Percentiles rank a stretch among this genome's conserved stretches.
Conservation (phyloP, 1,140 invertebrate species). For the Zaprionus vittiger region DNA sequence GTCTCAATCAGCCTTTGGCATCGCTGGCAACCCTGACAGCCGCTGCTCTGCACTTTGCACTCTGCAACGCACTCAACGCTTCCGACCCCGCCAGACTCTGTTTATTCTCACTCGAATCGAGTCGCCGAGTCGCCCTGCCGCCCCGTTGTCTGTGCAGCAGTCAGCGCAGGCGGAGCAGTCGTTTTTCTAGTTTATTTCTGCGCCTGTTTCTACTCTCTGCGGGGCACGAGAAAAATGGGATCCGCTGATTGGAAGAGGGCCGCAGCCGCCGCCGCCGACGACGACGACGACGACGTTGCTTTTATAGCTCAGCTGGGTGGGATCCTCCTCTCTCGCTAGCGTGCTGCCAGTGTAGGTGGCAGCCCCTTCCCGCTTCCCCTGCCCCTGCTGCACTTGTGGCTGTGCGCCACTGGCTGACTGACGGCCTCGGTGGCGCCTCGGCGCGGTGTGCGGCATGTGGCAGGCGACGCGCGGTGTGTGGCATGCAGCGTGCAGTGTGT, state of each 20-base stretch:
- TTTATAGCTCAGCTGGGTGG: slow-evolving; percentile 66
- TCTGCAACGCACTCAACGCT: slow-evolving; percentile 12
- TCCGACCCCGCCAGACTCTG: not conserved
- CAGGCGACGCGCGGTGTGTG: slow-evolving; percentile 12
- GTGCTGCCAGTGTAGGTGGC: slow-evolving; percentile 25
- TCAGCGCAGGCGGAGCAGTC: slow-evolving; percentile 63
- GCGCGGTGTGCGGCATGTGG: slow-evolving; percentile 19
- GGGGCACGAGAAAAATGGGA: slow-evolving; percentile 70
- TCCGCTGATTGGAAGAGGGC: slow-evolving; percentile 77
- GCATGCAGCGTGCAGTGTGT: slow-evolving; percentile 1
- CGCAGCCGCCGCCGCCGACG: slow-evolving; percentile 38
- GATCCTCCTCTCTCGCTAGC: slow-evolving; percentile 16
- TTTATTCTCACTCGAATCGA: slow-evolving; percentile 49
- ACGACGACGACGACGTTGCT: slow-evolving; percentile 38
- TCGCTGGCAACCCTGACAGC: slow-evolving; percentile 37
- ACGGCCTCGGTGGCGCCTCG: slow-evolving; percentile 45
- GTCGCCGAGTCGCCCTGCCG: slow-evolving; percentile 4
- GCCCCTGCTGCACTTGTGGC: slow-evolving; percentile 71
- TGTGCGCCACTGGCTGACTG: slow-evolving; percentile 68
- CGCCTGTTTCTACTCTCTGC: slow-evolving; percentile 45
- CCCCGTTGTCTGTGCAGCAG: slow-evolving; percentile 41
- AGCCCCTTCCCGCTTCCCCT: slow-evolving; percentile 6
- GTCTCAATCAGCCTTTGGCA: not conserved
- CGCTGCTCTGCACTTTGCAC: slow-evolving; percentile 21
- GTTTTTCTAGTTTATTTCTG: slow-evolving; percentile 80